Evolutionary conservation across 2,797 vertebrate species (phyloP).

Genomic region (Pitangus sulphuratus): DNA sequence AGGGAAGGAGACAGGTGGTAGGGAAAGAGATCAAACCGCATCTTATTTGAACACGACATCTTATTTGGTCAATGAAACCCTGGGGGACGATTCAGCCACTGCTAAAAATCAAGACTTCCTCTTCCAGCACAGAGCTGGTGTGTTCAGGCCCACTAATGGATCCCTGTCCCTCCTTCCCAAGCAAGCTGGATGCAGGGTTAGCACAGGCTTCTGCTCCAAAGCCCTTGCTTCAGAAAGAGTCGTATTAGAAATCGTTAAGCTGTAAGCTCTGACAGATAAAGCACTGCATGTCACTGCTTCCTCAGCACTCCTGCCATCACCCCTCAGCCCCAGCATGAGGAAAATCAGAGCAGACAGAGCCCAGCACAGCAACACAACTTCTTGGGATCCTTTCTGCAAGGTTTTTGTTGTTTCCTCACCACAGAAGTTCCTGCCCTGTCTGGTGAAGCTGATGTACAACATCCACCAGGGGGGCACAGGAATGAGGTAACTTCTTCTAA

Average conservation of each 20-base stretch:
- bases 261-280: not conserved
- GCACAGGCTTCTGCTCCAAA: not conserved
- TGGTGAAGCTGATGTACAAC: not conserved
- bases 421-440: not conserved
- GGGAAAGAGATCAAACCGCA: not conserved
- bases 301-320: not conserved
- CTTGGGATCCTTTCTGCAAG: not conserved
- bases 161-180: not conserved
- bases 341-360: not conserved
- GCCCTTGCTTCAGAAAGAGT: not conserved
- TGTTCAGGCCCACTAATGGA: not conserved
- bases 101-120: not conserved
- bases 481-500: not conserved
- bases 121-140: not conserved
- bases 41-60: not conserved
- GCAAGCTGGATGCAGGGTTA: not conserved
- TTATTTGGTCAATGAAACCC: slow-evolving; percentile 6
- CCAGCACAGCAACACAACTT: not conserved
- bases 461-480: not conserved
- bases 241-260: not conserved
- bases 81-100: not conserved
- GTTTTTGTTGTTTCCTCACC: not conserved
- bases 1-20: not conserved
- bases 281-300: not conserved
- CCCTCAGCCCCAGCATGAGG: not conserved